These are phyloP conservation scores for Drosophila putrida DNA, from an alignment of 2,888 invertebrate genomes.

Conservation along the genomic window DNA sequence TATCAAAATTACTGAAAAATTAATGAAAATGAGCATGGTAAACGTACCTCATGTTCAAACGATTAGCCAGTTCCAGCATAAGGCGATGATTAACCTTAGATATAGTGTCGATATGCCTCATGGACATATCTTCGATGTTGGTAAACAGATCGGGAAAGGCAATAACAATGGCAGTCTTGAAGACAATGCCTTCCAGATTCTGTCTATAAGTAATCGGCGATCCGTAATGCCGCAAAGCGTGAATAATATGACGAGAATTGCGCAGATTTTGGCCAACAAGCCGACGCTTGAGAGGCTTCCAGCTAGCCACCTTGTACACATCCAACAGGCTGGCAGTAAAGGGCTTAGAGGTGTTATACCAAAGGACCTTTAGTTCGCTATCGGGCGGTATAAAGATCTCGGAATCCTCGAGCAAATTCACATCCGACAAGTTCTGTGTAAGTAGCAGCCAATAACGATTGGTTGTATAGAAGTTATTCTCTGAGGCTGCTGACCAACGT, in stretches of 20 bases:
- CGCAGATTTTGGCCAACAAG: conserved; percentile 56
- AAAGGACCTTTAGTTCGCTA: conserved; percentile 76
- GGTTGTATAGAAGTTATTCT: conserved; percentile 82
- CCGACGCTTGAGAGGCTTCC: conserved; percentile 66
- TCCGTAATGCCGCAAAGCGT: conserved; percentile 69
- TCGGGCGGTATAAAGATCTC: conserved; percentile 83
- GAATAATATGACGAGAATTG: conserved; percentile 47
- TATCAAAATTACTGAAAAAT: background rate
- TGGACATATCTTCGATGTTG: conserved; percentile 82
- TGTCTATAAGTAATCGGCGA: conserved; percentile 80
- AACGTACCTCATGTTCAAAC: conserved; percentile 85
- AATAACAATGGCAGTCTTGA: conserved; percentile 83
- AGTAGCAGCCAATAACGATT: conserved; percentile 83
- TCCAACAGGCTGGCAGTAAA: conserved; percentile 70
- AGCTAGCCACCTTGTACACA: conserved; percentile 80
- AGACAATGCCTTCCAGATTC: conserved; percentile 82
- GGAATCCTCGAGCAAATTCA: conserved; percentile 62
- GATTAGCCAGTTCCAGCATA: conserved; percentile 81
- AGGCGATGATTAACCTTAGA: conserved; percentile 85
- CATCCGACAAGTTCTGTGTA: conserved; percentile 43
- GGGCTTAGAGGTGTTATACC: conserved; percentile 19
- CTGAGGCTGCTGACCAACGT: conserved; percentile 76
- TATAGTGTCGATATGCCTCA: conserved; percentile 85
- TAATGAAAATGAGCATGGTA: background rate
- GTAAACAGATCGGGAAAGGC: conserved; percentile 84